Evolutionary conservation across 2,888 invertebrate species (phyloP).

Genomic region (Ditula angustiorana): DNA sequence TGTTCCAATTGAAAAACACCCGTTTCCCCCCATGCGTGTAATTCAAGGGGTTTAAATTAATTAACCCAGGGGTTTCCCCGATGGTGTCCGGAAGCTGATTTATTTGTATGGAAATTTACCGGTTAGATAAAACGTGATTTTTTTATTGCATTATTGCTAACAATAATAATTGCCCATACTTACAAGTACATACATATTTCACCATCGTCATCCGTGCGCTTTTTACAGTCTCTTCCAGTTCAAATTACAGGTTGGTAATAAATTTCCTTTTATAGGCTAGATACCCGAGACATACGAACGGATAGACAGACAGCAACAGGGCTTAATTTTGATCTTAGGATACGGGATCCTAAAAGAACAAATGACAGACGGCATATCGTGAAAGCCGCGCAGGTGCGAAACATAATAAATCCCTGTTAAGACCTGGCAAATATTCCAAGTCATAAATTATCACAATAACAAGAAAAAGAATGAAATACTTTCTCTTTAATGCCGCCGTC

Average conservation of each 20-base stretch:
- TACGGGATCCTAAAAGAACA: background rate
- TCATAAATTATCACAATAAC: conserved; percentile 33
- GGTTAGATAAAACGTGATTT: background rate
- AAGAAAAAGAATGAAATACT: background rate
- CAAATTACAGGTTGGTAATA: too few relatives aligned
- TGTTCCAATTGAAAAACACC: conserved; percentile 20
- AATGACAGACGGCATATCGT: background rate
- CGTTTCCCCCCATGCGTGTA: conserved; percentile 1
- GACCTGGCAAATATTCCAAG: conserved; percentile 12
- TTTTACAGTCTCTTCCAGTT: too few relatives aligned
- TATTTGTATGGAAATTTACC: conserved; percentile 20
- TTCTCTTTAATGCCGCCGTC: background rate
- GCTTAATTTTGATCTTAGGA: too few relatives aligned
- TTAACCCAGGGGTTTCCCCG: background rate
- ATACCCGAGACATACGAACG: too few relatives aligned
- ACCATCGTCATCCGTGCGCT: too few relatives aligned
- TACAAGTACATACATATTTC: too few relatives aligned
- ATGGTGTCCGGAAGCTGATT: conserved; percentile 7
- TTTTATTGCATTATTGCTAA: background rate
- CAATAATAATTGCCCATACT: too few relatives aligned
- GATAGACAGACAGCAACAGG: too few relatives aligned
- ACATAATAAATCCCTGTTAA: conserved; percentile 26
- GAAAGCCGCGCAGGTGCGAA: conserved; percentile 10
- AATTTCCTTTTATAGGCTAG: too few relatives aligned
- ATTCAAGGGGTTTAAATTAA: conserved; percentile 14